Conservation (phyloP, 2,113 vertebrate species). For the Geococcyx californianus region DNA sequence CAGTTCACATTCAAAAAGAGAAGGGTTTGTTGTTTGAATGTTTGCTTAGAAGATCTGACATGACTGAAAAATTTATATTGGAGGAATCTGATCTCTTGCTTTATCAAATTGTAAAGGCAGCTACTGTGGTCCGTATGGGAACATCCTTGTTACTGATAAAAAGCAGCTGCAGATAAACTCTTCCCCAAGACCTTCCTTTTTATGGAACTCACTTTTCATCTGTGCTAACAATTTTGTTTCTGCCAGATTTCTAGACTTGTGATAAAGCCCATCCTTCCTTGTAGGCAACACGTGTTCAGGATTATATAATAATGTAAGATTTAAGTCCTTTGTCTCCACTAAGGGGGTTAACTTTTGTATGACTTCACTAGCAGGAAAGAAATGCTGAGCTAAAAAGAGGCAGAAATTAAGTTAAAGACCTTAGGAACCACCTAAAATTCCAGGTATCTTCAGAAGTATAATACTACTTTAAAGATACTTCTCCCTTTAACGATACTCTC, state of each 20-base stretch:
- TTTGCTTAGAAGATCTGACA: background rate
- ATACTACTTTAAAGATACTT: background rate
- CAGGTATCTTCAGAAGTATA: background rate
- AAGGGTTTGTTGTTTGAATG: background rate
- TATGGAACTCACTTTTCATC: background rate
- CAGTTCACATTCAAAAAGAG: background rate
- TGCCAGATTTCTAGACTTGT: background rate
- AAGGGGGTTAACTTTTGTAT: background rate
- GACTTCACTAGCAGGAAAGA: background rate
- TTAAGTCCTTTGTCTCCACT: background rate
- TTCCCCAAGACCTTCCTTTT: background rate
- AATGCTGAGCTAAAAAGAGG: background rate
- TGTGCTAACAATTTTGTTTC: background rate
- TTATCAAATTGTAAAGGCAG: background rate
- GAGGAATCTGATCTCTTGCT: background rate
- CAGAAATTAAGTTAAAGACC: background rate
- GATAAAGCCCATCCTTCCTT: background rate
- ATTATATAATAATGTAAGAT: background rate
- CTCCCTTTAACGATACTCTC: background rate
- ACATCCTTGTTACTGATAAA: background rate
- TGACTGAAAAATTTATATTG: background rate
- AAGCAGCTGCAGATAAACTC: background rate
- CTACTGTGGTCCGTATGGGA: background rate
- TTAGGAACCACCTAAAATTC: background rate
- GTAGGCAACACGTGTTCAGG: background rate